Evolutionary conservation across 2,113 vertebrate genomes (phyloP), one percentile per base, ranked within the genome.

Genomic region (Petaurus breviceps): DNA sequence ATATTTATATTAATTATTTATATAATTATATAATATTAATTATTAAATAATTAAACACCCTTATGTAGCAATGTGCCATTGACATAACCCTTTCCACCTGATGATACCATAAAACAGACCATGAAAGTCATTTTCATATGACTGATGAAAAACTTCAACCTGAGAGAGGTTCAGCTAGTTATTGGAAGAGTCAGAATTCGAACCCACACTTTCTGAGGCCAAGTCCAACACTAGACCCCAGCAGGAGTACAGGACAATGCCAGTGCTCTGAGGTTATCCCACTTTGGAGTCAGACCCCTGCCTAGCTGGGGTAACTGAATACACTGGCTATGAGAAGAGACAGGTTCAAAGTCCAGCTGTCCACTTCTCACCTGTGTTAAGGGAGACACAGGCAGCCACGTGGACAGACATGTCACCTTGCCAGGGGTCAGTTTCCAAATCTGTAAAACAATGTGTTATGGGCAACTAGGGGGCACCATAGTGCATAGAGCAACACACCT

Each of bases 341-440:
- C 19, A 19, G 68, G n/a, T 84, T 43, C 68, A n/a, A 43, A n/a
- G 22, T 43, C 5, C n/a, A 8, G 37, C 24, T 28, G 0, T 22
- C 4, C 90, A 68, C 77, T 52, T 24, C 0, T 2, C 11, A 68
- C 0, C 24, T 10, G n/a, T 77, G 19, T 49, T 12, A 37, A 11
- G 28, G 57, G 26, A 51, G 47, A 49, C 1, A 5, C 43, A 11
- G 22, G 24, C 8, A 12, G 46, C 25, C 92, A 12, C 1, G 14
- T 23, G 19, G 28, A 49, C 23, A 84, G 46, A 43, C 25, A 22
- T 2, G 0, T 16, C 54, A 54, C 91, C 91, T 90, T 28, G 90
- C 0, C 0, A n/a, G 23, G 43, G n/a, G 26, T 43, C 23, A 14
- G 22, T 57, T 53, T 89, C 52, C n/a, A 25, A 43, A 26, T 0